Percentiles rank a stretch among this genome's conserved stretches.
Conservation (phyloP, 1,140 invertebrate species). For the Aphidius ervi region DNA sequence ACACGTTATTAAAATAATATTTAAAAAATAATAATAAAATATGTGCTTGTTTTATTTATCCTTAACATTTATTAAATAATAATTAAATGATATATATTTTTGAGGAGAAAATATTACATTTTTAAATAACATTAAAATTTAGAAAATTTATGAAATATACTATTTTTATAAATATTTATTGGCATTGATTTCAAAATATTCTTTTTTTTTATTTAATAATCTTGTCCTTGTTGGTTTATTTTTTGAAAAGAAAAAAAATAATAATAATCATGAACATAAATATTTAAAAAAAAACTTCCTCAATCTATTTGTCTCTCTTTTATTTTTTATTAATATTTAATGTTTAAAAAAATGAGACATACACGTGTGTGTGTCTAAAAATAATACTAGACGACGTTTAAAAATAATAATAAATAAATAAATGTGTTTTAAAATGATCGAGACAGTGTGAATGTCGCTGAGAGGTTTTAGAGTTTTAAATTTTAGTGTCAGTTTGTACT, state of each 20-base stretch:
- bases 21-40: too few relatives aligned
- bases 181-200: too few relatives aligned
- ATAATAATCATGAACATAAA: background rate
- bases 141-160: too few relatives aligned
- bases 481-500: background rate
- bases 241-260: background rate
- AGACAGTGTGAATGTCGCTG: constrained; percentile 5
- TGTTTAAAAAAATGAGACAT: background rate
- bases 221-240: background rate
- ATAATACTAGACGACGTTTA: constrained; percentile 14
- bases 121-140: too few relatives aligned
- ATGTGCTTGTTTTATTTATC: too few relatives aligned
- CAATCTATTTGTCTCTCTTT: background rate
- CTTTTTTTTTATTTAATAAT: background rate
- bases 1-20: too few relatives aligned
- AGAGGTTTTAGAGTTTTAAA: background rate
- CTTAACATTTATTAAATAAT: too few relatives aligned
- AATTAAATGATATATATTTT: too few relatives aligned
- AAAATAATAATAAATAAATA: constrained; percentile 15
- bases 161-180: too few relatives aligned
- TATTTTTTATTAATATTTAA: constrained; percentile 2
- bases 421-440: background rate
- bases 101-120: too few relatives aligned
- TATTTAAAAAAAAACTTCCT: background rate
- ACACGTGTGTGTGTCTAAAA: constrained; percentile 13